Evolutionary conservation across 2,888 invertebrate species (phyloP).

Genomic region (Tetragonula carbonaria): DNA sequence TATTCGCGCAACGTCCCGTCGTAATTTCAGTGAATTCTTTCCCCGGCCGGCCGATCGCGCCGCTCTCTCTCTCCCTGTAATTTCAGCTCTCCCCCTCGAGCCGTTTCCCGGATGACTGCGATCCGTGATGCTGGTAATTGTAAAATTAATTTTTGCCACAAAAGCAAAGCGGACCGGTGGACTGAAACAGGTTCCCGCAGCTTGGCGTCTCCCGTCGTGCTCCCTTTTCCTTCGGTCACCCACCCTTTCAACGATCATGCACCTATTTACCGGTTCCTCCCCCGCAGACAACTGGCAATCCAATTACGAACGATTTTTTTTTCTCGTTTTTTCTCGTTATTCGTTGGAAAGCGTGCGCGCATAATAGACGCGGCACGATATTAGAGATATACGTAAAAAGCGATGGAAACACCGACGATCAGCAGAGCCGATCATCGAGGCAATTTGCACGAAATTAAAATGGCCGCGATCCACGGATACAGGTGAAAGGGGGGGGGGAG

Average conservation of each 20-base stretch:
- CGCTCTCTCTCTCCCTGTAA: slow-evolving; percentile 22
- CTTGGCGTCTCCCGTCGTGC: not conserved
- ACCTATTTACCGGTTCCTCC: not conserved
- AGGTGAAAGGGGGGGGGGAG: not conserved
- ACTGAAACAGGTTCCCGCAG: slow-evolving; percentile 25
- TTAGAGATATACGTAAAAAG: slow-evolving; percentile 17
- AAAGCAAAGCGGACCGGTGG: not conserved
- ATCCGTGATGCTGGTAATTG: slow-evolving; percentile 42
- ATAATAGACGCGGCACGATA: slow-evolving; percentile 20
- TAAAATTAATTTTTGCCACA: slow-evolving; percentile 43
- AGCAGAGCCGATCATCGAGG: slow-evolving; percentile 23
- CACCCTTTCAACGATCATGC: not conserved
- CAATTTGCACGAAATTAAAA: slow-evolving; percentile 59
- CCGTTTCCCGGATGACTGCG: slow-evolving; percentile 51
- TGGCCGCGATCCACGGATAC: slow-evolving; percentile 14
- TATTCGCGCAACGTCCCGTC: slow-evolving; percentile 11
- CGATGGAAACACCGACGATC: slow-evolving; percentile 3
- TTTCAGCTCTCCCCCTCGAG: not conserved
- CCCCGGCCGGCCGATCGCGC: slow-evolving; percentile 12
- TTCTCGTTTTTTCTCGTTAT: not conserved
- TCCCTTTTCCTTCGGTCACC: not conserved
- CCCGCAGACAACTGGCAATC: slow-evolving; percentile 29
- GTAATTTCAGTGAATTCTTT: slow-evolving; percentile 5
- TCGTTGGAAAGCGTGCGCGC: not conserved
- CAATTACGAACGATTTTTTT: slow-evolving; percentile 30